Percentiles rank a stretch among this genome's conserved stretches.
phyloP scores from a whole-genome alignment of 2,888 invertebrate species.

The Microdon myrmicae region DNA sequence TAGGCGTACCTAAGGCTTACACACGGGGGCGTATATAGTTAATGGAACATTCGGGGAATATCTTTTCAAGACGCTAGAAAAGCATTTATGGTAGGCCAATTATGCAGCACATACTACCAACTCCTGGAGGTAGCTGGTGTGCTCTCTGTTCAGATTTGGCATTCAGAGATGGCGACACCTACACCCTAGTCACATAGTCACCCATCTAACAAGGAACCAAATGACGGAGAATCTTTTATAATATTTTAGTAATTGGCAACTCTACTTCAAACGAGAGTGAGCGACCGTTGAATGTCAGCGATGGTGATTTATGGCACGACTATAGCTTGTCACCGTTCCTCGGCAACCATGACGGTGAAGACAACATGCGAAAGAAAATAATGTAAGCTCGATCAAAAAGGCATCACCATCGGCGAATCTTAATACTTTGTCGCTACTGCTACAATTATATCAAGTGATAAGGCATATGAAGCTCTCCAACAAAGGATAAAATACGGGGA shows the following conservation, averaged over 20 bases:
- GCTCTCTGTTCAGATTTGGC: constrained; percentile 35
- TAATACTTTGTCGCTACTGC: no score
- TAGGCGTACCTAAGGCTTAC: constrained; percentile 31
- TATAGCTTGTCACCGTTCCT: constrained; percentile 49
- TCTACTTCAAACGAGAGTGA: constrained; percentile 33
- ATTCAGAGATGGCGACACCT: constrained; percentile 46
- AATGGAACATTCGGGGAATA: constrained; percentile 37
- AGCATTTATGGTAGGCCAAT: constrained; percentile 44
- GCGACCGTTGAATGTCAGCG: constrained; percentile 28
- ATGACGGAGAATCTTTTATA: constrained; percentile 47
- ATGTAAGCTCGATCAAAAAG: no score
- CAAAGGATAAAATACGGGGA: no score
- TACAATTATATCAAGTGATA: no score
- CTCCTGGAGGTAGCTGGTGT: constrained; percentile 33
- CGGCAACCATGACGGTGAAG: constrained; percentile 29
- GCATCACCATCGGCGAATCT: no score
- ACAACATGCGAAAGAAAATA: no score
- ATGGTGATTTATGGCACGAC: constrained; percentile 48
- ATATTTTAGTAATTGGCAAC: constrained; percentile 38
- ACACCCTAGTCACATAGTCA: no score
- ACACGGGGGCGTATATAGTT: constrained; percentile 28
- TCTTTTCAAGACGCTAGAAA: constrained; percentile 19
- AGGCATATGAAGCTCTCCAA: no score
- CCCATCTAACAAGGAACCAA: constrained; percentile 36
- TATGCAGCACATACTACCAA: constrained; percentile 25